Conservation (phyloP, 2,888 invertebrate species). For the Himalopsyche kuldschensis region DNA sequence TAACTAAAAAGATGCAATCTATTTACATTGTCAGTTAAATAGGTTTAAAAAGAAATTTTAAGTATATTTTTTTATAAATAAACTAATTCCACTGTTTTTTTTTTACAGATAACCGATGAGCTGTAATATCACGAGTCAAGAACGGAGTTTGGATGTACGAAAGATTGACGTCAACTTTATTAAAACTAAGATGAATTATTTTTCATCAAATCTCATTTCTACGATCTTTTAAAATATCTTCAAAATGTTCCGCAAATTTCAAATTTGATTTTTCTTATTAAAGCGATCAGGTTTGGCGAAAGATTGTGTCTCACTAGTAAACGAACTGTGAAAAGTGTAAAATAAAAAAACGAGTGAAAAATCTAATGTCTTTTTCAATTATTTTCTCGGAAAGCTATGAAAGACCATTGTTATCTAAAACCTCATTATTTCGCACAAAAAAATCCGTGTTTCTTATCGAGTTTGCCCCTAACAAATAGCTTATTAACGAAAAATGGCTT, state of each 20-base stretch:
- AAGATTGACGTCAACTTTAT: neutral
- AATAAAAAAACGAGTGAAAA: slow-evolving; percentile 6
- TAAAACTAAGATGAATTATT: neutral
- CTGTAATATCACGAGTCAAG: neutral
- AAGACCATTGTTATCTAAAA: slow-evolving; percentile 20
- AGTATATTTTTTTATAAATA: too few relatives aligned
- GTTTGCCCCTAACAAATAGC: slow-evolving; percentile 29
- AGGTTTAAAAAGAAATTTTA: too few relatives aligned
- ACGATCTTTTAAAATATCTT: neutral
- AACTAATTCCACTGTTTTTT: neutral
- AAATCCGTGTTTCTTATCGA: slow-evolving; percentile 15
- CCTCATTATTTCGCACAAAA: slow-evolving; percentile 3
- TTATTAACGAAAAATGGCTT: slow-evolving; percentile 30
- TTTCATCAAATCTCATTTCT: neutral
- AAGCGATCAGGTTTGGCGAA: neutral
- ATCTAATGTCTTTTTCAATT: slow-evolving; percentile 35
- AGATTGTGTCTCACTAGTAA: neutral
- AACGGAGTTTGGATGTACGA: neutral
- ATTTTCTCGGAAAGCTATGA: slow-evolving; percentile 8
- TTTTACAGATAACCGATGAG: neutral
- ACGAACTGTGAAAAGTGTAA: slow-evolving; percentile 23
- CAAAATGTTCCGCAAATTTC: neutral
- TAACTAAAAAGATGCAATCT: too few relatives aligned
- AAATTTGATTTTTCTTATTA: neutral
- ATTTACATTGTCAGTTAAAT: too few relatives aligned